These are phyloP conservation scores for Priocnemis perturbator DNA, from an alignment of 2,888 invertebrate genomes.

Conservation along the genomic window DNA sequence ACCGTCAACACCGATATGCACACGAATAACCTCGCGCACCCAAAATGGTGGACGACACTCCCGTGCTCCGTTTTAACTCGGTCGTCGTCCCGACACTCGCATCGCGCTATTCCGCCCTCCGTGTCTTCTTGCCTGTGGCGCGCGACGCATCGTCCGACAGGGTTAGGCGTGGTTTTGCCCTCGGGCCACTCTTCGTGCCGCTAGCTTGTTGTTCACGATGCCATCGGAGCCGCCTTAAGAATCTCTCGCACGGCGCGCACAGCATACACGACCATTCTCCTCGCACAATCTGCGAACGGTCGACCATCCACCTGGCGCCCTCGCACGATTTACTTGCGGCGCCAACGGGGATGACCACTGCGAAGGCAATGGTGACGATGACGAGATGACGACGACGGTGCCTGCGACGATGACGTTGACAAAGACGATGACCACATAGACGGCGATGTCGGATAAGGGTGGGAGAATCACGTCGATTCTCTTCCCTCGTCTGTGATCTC, in stretches of 20 bases:
- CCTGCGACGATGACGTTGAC: too few species aligned
- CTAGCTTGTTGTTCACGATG: too few species aligned
- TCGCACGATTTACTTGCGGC: slow-evolving; percentile 1
- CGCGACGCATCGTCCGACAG: too few species aligned
- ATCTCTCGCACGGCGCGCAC: slow-evolving; percentile 45
- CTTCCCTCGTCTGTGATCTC: too few species aligned
- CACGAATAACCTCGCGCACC: slow-evolving; percentile 69
- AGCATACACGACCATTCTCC: slow-evolving; percentile 22
- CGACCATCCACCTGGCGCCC: slow-evolving; percentile 36
- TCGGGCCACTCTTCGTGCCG: slow-evolving; percentile 17
- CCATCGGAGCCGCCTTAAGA: slow-evolving; percentile 48
- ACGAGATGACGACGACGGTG: too few species aligned
- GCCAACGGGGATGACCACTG: slow-evolving; percentile 9
- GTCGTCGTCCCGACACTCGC: slow-evolving; percentile 22
- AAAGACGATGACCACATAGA: too few species aligned
- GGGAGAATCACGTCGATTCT: too few species aligned
- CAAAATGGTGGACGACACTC: slow-evolving; percentile 73
- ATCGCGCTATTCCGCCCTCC: neutral
- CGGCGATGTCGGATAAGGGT: too few species aligned
- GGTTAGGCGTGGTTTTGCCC: too few species aligned
- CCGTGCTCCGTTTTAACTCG: slow-evolving; percentile 55
- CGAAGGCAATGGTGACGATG: too few species aligned
- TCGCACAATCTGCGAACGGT: slow-evolving; percentile 21
- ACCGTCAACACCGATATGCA: slow-evolving; percentile 6
- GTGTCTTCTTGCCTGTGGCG: slow-evolving; percentile 14